Evolutionary conservation across 2,888 invertebrate genomes (phyloP), one percentile per base, ranked within the genome.

Genomic region (Apotomis betuletana): DNA sequence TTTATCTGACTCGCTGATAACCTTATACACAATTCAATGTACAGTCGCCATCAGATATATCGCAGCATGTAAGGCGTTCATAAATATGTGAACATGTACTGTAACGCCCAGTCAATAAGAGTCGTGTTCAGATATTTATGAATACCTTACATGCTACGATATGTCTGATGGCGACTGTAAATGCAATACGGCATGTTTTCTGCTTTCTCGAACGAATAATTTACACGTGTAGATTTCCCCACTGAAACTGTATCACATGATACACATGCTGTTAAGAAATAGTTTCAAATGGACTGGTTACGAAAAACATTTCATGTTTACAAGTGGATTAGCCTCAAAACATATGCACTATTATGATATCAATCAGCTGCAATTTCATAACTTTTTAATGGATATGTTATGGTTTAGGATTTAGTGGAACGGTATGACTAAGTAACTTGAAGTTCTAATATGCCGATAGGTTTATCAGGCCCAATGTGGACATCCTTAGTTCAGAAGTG

Each of bases 1-100:
- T 64, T 64, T 64, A 54, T 52, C 52, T 5, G 65, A 57, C 55
- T 27, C 65, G 46, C 41, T 58, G 15, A 55, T 57, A 57, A 44
- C 44, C 55, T 65, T 13, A 55, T 65, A 46, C 65, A 65, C 57
- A 65, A 65, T 65, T 44, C 46, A 27, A 65, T 65, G 12, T n/a
- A n/a, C n/a, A n/a, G n/a, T n/a, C n/a, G n/a, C n/a, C n/a, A n/a
- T n/a, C n/a, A n/a, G n/a, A n/a, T n/a, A n/a, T n/a, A n/a, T n/a
- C n/a, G n/a, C n/a, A n/a, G n/a, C n/a, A n/a, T n/a, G n/a, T n/a
- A n/a, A n/a, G n/a, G n/a, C n/a, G n/a, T n/a, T n/a, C n/a, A n/a
- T n/a, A n/a, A n/a, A n/a, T n/a, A n/a, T n/a, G n/a, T n/a, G n/a
- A n/a, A n/a, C n/a, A n/a, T n/a, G n/a, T n/a, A n/a, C n/a, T n/a